Base-by-base conservation (phyloP, 2,113 vertebrate species). In the Cinclus mexicanus region DNA sequence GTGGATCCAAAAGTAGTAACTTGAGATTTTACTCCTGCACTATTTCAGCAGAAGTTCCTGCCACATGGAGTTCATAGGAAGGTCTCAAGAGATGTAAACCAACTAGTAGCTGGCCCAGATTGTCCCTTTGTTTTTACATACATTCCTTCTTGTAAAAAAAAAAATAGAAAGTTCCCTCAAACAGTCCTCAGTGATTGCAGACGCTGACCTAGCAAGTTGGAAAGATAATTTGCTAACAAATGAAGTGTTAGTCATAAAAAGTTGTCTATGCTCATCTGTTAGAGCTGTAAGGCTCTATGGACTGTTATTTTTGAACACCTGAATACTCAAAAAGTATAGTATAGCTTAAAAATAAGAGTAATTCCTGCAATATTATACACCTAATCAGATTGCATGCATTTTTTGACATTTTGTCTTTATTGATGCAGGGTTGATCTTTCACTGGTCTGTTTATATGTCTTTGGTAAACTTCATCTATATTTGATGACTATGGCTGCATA, bases 1-100 rank as follows among this genome's bases (percentile, higher is more conserved):
- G n/a, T 14, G 3, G 44, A 92, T 93, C 88, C 80, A 92, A 57
- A 90, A 78, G 39, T 10, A 89, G 83, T 89, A 95, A 95, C 72
- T 69, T 63, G 35, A 95, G 91, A 77, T 94, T 95, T 94, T 53
- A 74, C 46, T 90, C 72, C 70, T 18, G 50, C 28, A 55, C 22
- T 78, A 31, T 56, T 81, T 86, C 83, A 87, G 89, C 76, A 95
- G 71, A 88, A 83, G 46, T 83, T 95, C 44, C 63, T 81, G 46
- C 72, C 56, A 80, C 86, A 55, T 22, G 33, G 42, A 94, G 50
- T 78, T 89, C 81, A 92, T 6, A 68, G 60, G 18, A 89, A 92
- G 57, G 56, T 84, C 87, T 78, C 74, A 71, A 23, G 72, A 50
- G 78, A 87, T 21, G 46, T 64, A 91, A 94, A 91, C 50, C 64